A percentile compares a stretch with the other conserved stretches of the same genome.
Evolutionary conservation across 1,140 invertebrate genomes (phyloP).

Genomic region (Catajapyx aquilonaris): DNA sequence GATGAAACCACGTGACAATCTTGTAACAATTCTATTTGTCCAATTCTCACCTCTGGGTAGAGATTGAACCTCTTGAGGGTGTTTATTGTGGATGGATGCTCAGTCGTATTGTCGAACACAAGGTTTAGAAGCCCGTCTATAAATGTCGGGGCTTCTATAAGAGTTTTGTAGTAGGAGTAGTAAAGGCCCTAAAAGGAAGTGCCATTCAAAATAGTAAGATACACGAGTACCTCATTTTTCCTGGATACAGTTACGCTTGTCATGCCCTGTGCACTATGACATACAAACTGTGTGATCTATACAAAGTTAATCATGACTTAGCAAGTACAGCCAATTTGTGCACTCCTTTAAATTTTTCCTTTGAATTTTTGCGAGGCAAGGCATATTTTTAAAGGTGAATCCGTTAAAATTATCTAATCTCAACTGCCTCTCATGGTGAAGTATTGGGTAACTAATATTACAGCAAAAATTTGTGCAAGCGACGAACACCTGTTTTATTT

Average conservation of each 20-base stretch:
- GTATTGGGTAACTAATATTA: background rate
- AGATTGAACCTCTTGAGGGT: constrained; percentile 60
- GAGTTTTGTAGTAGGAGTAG: constrained; percentile 67
- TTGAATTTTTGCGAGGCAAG: background rate
- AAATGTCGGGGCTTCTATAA: constrained; percentile 43
- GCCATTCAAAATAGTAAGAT: too few relatives aligned
- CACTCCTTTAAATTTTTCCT: background rate
- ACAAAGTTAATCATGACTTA: too few relatives aligned
- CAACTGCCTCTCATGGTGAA: too few relatives aligned
- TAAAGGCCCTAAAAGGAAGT: constrained; percentile 70
- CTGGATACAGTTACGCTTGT: too few relatives aligned
- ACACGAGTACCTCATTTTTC: background rate
- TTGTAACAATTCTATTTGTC: constrained; percentile 4
- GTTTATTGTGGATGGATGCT: constrained; percentile 58
- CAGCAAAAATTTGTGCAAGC: constrained; percentile 5
- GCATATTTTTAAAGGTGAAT: background rate
- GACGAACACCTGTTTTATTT: constrained; percentile 5
- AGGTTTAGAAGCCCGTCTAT: constrained; percentile 36
- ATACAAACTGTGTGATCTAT: too few relatives aligned
- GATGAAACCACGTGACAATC: constrained; percentile 3
- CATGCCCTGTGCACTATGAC: too few relatives aligned
- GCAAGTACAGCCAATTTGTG: background rate
- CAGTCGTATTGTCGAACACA: constrained; percentile 50
- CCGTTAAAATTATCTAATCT: constrained; percentile 2
- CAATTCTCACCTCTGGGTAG: constrained; percentile 47